Conservation (phyloP, 2,888 invertebrate species). For the Geophilus truncorum region DNA sequence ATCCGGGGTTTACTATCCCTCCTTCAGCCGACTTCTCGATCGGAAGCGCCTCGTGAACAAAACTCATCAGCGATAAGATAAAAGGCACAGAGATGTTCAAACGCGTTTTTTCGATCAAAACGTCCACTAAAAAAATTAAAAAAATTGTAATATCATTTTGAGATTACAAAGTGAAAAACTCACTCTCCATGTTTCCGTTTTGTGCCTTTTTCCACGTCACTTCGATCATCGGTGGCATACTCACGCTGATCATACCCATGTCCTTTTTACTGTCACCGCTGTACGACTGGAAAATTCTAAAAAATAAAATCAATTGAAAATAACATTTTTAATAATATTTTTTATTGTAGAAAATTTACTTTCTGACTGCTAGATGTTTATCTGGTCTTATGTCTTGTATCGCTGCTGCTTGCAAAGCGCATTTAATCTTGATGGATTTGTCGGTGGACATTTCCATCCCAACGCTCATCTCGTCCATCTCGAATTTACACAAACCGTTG, state of each 20-base stretch:
- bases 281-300: conserved; percentile 46
- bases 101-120: conserved; percentile 66
- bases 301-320: conserved; percentile 32
- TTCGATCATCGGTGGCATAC: conserved; percentile 63
- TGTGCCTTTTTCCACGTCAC: conserved; percentile 60
- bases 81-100: conserved; percentile 70
- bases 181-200: conserved; percentile 54
- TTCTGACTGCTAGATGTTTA: conserved; percentile 50
- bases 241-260: conserved; percentile 42
- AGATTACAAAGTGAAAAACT: background rate
- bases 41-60: conserved; percentile 60
- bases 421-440: conserved; percentile 62
- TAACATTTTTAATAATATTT: background rate
- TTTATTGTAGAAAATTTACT: conserved; percentile 40
- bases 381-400: conserved; percentile 70
- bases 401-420: conserved; percentile 63
- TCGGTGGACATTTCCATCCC: conserved; percentile 64
- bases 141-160: too few relatives aligned
- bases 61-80: conserved; percentile 56
- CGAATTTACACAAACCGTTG: conserved; percentile 64
- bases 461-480: conserved; percentile 62
- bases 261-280: conserved; percentile 41
- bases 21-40: conserved; percentile 59
- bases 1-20: conserved; percentile 67
- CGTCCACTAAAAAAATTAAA: conserved; percentile 55